Evolutionary conservation across 2,113 vertebrate genomes (phyloP), one percentile per base, ranked within the genome.

Genomic region (Microcebus murinus): DNA sequence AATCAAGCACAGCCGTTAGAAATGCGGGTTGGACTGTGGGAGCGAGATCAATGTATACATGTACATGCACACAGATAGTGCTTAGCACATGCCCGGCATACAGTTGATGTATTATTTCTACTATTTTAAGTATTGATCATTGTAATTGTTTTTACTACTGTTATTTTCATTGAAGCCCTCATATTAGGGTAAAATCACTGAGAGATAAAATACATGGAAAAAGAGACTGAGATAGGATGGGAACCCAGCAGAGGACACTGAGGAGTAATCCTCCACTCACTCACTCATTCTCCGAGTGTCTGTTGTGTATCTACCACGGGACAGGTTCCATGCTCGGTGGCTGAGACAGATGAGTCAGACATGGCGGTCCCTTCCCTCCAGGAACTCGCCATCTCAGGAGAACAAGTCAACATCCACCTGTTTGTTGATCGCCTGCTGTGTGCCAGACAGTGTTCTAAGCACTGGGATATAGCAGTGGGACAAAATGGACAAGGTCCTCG

Each of bases 221-320:
- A 50, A 63, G 59, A 52, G 50, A 52, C 27, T 17, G 77, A 84
- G 23, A 79, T 29, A 27, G 29, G 71, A 15, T 4, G 12, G 67
- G 25, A 83, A 4, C 71, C 55, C 89, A 48, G 52, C 63, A 85
- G 23, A 74, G 61, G 93, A 85, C n/a, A 4, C 57, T 4, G 20
- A 68, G 45, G 21, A 6, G 29, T n/a, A 8, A 45, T n/a, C 21
- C 0, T 50, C 14, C 48, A 17, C 27, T 55, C 4, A 68, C 27
- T 63, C 67, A 31, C 25, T 87, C 74, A 17, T 31, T 87, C 65
- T 71, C 13, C 84, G 39, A 17, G 20, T 3, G 29, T 67, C 57
- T 45, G 1, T 7, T 5, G 2, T 39, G 1, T 0, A 11, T 29
- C 79, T 36, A 15, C 89, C 39, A 31, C 0, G 5, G 65, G 34